Base-by-base conservation (phyloP, 1,140 invertebrate genomes). In the Drosophila littoralis region DNA sequence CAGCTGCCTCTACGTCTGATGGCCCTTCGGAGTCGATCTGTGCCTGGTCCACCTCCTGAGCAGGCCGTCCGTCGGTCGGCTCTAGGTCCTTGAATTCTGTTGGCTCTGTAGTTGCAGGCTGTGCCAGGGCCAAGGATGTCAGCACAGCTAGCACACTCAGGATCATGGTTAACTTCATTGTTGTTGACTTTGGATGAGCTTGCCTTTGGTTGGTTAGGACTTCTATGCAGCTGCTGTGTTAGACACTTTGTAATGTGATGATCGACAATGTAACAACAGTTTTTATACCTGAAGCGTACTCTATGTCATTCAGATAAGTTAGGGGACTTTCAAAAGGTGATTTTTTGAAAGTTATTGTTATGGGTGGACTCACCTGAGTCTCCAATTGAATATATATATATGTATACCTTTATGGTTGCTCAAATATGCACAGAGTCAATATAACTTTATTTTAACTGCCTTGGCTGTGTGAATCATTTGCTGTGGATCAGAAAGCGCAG, bases 311-410 rank as follows among this genome's bases (percentile, higher is more conserved):
- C 3, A 45, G 17, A 61, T 61, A 52, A 48, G 13, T 46, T 1
- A 7, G 59, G 42, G 59, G 13, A 64, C 13, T 64, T 55, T 43
- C 40, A 17, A 8, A 9, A 46, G 38, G 58, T 52, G 48, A 32
- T 45, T 69, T 36, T 60, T 28, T 28, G 0, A 28, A 28, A 28
- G 2, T 5, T 28, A 28, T 28, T 28, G 4, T 0, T 28, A 28
- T 28, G 22, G 22, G 22, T 59, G 17, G 48, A 45, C 38, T 12
- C 15, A 38, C 33, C n/a, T 28, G 1, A 22, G 15, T 28, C 22
- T 28, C 22, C 22, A 28, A 4, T 28, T 28, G 22, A 28, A 28
- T 28, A 28, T 28, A 28, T 28, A 28, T 28, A 5, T 28, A 28
- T 28, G 4, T 22, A 22, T 22, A 28, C 22, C 5, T 28, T 46